Conservation (phyloP, 92 coral and sea anemone species). For the Zoanthus sansibaricus region DNA sequence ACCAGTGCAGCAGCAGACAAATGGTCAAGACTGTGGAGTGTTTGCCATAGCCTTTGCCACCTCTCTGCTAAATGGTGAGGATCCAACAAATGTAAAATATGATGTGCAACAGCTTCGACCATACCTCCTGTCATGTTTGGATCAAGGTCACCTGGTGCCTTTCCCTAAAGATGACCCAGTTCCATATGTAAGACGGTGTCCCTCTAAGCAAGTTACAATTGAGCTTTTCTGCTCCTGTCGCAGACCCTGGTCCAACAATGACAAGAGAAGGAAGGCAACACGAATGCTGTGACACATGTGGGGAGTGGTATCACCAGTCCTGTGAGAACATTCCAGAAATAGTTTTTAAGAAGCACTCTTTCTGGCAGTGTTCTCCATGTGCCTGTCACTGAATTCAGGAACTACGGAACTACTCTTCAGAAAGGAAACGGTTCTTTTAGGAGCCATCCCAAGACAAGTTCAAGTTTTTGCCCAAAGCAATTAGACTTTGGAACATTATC, state of each 20-base stretch:
- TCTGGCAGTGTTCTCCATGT: neutral
- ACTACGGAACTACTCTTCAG: neutral
- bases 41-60: conserved; percentile 39
- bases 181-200: neutral
- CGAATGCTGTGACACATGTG: conserved; percentile 39
- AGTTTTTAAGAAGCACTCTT: conserved; percentile 2
- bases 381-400: conserved; percentile 14
- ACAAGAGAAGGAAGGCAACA: conserved; percentile 29
- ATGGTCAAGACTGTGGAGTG: conserved; percentile 42
- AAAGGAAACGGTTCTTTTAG: neutral
- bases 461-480: conserved; percentile 2
- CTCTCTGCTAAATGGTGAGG: conserved; percentile 28
- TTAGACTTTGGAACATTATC: neutral
- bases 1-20: conserved; percentile 38
- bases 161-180: conserved; percentile 46
- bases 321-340: conserved; percentile 31
- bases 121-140: conserved; percentile 48
- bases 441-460: neutral
- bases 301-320: conserved; percentile 24
- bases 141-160: conserved; percentile 45
- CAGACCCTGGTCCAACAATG: conserved; percentile 46
- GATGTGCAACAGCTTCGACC: conserved; percentile 15
- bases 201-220: neutral
- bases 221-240: conserved; percentile 30
- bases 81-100: conserved; percentile 25